Base-by-base conservation (phyloP, 2,888 invertebrate species). In the Brenthis daphne region DNA sequence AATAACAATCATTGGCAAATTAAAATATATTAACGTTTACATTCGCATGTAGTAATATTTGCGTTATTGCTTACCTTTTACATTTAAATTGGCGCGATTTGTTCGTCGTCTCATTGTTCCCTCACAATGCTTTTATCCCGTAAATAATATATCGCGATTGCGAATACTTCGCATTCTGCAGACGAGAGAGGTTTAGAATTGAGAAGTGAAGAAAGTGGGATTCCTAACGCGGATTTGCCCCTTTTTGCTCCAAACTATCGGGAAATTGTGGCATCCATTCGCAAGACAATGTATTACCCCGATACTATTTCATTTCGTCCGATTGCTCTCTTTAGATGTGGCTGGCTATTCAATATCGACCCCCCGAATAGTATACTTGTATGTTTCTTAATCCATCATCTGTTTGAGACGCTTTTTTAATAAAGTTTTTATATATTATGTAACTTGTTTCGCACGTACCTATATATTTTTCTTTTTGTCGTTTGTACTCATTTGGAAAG, bases 71-170 rank as follows among this genome's bases (percentile, higher is more conserved):
- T 53, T 4, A 55, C 64, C 37, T 64, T 71, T 65, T 43, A 66
- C 58, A 66, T 68, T 66, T 58, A 68, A 68, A 71, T 72, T 58
- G 65, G 55, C 33, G 51, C 53, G 54, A 63, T 67, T 68, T 68
- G 24, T 68, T 68, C 72, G 70, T 70, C 65, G 43, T n/a, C 70
- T 67, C 65, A 66, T 68, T 70, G 70, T 70, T 57, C 68, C 61
- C 58, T 63, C 56, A 53, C 70, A 68, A 69, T 29, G 53, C 70
- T 65, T 74, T 72, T 74, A 74, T 72, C 74, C 78, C 77, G 79
- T 85, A 85, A 84, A 82, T 85, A 81, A 83, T 82, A 82, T 82
- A 86, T 82, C 76, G 78, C 73, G 74, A 70, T 72, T 74, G 73
- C 73, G 70, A 74, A 84, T 84, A 84, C 82, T 83, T 82, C 71